Conservation (phyloP, 2,888 invertebrate genomes). For the Dryobotodes eremita region DNA sequence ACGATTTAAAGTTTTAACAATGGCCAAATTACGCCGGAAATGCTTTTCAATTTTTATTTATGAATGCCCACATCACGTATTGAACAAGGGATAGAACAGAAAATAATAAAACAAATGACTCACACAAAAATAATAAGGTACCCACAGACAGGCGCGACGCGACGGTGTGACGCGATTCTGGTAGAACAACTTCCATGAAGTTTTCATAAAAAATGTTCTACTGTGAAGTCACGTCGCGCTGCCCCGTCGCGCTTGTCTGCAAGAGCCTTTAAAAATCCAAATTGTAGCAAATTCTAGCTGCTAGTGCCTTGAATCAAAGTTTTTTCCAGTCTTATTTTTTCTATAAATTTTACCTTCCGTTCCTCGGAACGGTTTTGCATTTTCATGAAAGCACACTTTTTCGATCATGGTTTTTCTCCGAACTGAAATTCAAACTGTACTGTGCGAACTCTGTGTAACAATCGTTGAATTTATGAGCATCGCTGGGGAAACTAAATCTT, state of each 20-base stretch:
- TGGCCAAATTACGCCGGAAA: neutral
- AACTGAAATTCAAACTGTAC: constrained; percentile 29
- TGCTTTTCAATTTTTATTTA: neutral
- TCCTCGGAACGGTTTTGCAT: constrained; percentile 35
- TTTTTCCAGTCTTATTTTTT: constrained; percentile 32
- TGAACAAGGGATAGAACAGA: neutral
- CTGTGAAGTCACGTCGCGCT: too few species aligned
- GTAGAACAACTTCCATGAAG: too few species aligned
- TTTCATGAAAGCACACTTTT: constrained; percentile 50
- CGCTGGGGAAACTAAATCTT: constrained; percentile 3
- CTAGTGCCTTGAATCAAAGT: constrained; percentile 25
- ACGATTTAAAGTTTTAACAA: constrained; percentile 26
- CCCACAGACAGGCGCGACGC: too few species aligned
- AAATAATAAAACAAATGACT: neutral
- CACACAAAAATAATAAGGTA: constrained; percentile 3
- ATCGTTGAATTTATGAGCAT: constrained; percentile 20
- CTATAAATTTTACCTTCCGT: constrained; percentile 47
- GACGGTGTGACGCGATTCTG: too few species aligned
- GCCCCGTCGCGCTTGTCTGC: neutral
- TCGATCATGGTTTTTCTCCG: constrained; percentile 32
- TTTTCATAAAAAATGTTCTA: too few species aligned
- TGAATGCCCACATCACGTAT: neutral
- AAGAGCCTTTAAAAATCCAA: constrained; percentile 1
- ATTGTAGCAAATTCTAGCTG: constrained; percentile 16
- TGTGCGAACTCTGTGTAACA: neutral